Evolutionary conservation across 2,797 vertebrate species (phyloP), one percentile per base, ranked within the genome.

Genomic region (Furcifer pardalis): DNA sequence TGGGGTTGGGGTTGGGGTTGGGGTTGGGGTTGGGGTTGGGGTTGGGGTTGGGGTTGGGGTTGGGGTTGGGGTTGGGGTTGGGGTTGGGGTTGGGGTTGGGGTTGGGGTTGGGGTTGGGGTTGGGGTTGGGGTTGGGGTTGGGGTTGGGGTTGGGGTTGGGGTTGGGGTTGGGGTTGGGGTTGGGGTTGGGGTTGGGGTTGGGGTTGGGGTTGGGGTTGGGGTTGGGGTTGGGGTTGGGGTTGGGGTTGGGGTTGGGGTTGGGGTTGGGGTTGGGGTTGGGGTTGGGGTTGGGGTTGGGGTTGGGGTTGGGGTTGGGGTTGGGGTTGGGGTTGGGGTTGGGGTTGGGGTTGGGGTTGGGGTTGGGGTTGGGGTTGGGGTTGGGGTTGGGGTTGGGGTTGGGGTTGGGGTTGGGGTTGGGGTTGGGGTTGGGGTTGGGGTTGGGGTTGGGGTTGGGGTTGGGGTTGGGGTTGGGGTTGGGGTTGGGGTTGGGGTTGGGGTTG

Each of bases 291-390:
- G 69, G 69, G 69, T 42, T 72, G 44, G 69, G 69, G 77, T 73
- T 84, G 80, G 82, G 82, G 65, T 77, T 79, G 84, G 82, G 76
- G 82, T 84, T 82, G 77, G 82, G 86, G 2, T 84, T 62, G 21
- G 56, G 52, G 82, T 73, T 84, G 68, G 66, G 77, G 82, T 84
- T 87, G 40, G 86, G 82, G 82, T 68, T 84, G 40, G 82, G 77
- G 40, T 80, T 60, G 82, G 86, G 77, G 52, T 87, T 2, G 69
- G 37, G 69, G 6, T 72, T 21, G 69, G 69, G 69, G 42, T 42
- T 25, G 74, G 12, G 69, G 42, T 62, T 62, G 46, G 46, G 8
- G 59, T 37, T 35, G 71, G 49, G 46, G 7, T 83, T 69, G 73
- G 86, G 81, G 76, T 79, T 71, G 81, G 65, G 76, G 52, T 84